phyloP scores from a whole-genome alignment of 2,797 vertebrate species.

The Epinephelus malabaricus region DNA sequence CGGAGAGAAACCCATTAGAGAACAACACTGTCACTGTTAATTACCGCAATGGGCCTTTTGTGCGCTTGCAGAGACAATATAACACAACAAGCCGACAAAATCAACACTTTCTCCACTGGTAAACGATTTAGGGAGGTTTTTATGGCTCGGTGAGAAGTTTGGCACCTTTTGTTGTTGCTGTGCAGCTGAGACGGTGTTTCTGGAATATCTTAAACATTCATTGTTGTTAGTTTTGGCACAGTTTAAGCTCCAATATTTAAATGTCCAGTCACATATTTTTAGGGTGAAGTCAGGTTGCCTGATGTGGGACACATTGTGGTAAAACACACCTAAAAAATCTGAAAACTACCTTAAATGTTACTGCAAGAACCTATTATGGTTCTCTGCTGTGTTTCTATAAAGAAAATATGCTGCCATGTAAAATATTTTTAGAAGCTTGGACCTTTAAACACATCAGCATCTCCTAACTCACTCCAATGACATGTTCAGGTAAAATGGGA shows the following conservation, averaged over 20 bases:
- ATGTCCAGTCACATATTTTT: background rate
- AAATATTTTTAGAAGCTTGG: too few relatives aligned
- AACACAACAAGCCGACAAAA: constrained; percentile 64
- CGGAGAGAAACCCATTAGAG: constrained; percentile 59
- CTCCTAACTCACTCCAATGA: too few relatives aligned
- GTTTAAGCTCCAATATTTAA: background rate
- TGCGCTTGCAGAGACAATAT: constrained; percentile 42
- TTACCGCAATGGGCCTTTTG: constrained; percentile 70
- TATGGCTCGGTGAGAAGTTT: constrained; percentile 54
- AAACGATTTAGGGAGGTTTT: constrained; percentile 41
- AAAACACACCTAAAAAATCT: too few relatives aligned
- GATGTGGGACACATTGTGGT: too few relatives aligned
- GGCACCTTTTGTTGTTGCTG: constrained; percentile 56
- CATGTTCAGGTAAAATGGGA: too few relatives aligned
- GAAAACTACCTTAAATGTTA: too few relatives aligned
- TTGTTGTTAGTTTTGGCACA: background rate
- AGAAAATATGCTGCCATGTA: too few relatives aligned
- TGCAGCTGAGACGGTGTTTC: background rate
- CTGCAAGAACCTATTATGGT: too few relatives aligned
- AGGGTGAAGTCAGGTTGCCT: too few relatives aligned
- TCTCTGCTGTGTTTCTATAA: too few relatives aligned
- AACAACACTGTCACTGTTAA: constrained; percentile 74
- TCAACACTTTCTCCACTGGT: constrained; percentile 66
- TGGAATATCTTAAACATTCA: background rate
- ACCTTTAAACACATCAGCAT: too few relatives aligned